Evolutionary conservation across 2,888 invertebrate genomes (phyloP).

Genomic region (Athripsodes cinereus): DNA sequence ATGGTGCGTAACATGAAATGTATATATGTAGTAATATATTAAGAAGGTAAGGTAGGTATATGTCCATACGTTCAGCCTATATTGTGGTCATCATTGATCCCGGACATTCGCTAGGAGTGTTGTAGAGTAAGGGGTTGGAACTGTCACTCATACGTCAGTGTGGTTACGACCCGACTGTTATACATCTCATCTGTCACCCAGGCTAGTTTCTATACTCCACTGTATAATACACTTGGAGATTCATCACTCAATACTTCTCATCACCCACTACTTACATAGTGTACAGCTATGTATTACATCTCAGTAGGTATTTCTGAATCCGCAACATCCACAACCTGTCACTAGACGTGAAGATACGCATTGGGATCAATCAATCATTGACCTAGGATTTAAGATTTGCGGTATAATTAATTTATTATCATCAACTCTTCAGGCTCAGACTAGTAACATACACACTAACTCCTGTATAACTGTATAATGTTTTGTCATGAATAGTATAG

Average conservation of each 20-base stretch:
- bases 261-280: background rate
- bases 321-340: background rate
- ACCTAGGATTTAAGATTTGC: background rate
- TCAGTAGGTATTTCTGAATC: background rate
- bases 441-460: too few relatives aligned
- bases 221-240: background rate
- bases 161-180: conserved; percentile 11
- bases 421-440: background rate
- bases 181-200: background rate
- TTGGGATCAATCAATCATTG: background rate
- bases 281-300: background rate
- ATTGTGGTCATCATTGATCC: too few relatives aligned
- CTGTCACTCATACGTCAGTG: conserved; percentile 23
- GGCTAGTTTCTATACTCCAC: background rate
- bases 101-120: too few relatives aligned
- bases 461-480: too few relatives aligned
- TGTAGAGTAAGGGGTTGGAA: background rate
- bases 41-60: too few relatives aligned
- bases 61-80: too few relatives aligned
- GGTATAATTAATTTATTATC: background rate
- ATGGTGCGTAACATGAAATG: too few relatives aligned
- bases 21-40: too few relatives aligned
- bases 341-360: background rate
- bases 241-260: background rate
- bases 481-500: too few relatives aligned